These are phyloP conservation scores for Sycobia sp. DNA, from an alignment of 1,140 invertebrate species.

Conservation along the genomic window DNA sequence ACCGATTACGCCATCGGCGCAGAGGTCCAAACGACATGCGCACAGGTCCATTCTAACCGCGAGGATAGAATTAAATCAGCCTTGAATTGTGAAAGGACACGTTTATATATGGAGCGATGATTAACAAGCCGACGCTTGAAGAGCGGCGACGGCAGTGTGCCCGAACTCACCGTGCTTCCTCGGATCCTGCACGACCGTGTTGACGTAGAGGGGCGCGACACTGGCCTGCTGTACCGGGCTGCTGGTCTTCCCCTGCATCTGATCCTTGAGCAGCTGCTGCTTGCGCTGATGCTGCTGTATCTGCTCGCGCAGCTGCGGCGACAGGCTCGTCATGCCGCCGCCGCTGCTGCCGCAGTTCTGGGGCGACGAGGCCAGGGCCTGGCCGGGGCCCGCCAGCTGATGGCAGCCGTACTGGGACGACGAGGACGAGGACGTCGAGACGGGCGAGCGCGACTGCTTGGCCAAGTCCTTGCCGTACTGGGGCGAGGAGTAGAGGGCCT, in stretches of 20 bases:
- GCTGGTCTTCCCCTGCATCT: constrained; percentile 50
- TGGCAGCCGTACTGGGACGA: constrained; percentile 23
- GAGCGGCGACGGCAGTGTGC: no score
- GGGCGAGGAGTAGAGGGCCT: background rate
- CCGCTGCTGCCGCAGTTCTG: constrained; percentile 42
- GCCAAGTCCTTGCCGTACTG: constrained; percentile 22
- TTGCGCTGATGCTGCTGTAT: constrained; percentile 56
- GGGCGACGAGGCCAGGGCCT: constrained; percentile 18
- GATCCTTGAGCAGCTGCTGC: constrained; percentile 52
- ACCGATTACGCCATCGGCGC: no score
- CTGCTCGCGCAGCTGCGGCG: constrained; percentile 50
- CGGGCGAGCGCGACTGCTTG: constrained; percentile 15
- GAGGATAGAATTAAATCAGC: no score
- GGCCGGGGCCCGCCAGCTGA: no score
- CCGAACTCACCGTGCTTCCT: constrained; percentile 43
- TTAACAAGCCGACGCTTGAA: no score
- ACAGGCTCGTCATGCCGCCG: constrained; percentile 47
- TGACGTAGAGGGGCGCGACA: constrained; percentile 57
- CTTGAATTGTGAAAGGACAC: no score
- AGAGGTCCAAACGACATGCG: no score
- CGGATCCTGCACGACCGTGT: constrained; percentile 45
- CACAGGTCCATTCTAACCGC: no score
- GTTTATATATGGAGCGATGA: no score
- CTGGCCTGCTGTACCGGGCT: constrained; percentile 44
- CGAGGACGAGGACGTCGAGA: constrained; percentile 23